phyloP scores from a whole-genome alignment of 92 coral and sea anemone genomes.

The Galaxea fascicularis region DNA sequence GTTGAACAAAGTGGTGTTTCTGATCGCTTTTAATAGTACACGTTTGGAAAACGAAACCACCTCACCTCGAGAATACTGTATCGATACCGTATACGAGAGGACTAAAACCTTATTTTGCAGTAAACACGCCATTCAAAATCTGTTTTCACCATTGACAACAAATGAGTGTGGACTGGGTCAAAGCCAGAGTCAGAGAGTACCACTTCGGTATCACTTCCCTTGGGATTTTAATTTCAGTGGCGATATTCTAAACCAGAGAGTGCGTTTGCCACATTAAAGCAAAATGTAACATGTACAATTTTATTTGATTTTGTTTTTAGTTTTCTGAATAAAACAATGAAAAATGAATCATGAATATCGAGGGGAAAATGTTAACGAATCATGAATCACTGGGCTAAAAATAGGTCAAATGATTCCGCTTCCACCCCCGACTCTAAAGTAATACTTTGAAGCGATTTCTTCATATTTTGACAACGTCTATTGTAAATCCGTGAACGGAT shows the following conservation, averaged over 20 bases:
- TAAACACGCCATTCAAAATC: neutral
- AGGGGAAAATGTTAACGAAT: constrained; percentile 1
- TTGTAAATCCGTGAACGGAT: no score
- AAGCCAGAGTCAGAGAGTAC: neutral
- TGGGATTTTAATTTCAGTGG: constrained; percentile 13
- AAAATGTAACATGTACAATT: neutral
- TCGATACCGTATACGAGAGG: neutral
- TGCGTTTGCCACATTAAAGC: neutral
- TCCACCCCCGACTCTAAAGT: constrained; percentile 24
- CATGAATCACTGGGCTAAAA: constrained; percentile 16
- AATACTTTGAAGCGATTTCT: no score
- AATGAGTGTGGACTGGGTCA: neutral
- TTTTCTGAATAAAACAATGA: constrained; percentile 16
- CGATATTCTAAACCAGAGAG: neutral
- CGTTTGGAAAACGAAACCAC: constrained; percentile 11
- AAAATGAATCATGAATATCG: constrained; percentile 21
- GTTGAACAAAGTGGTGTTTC: constrained; percentile 9
- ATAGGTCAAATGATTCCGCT: constrained; percentile 30
- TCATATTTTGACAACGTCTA: no score
- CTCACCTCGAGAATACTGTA: constrained; percentile 15
- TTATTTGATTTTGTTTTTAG: neutral
- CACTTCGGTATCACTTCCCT: constrained; percentile 10
- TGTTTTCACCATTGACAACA: constrained; percentile 5
- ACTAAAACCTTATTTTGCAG: neutral
- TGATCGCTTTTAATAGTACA: constrained; percentile 24